phyloP scores from a whole-genome alignment of 2,113 vertebrate species.

The Callocephalon fimbriatum region DNA sequence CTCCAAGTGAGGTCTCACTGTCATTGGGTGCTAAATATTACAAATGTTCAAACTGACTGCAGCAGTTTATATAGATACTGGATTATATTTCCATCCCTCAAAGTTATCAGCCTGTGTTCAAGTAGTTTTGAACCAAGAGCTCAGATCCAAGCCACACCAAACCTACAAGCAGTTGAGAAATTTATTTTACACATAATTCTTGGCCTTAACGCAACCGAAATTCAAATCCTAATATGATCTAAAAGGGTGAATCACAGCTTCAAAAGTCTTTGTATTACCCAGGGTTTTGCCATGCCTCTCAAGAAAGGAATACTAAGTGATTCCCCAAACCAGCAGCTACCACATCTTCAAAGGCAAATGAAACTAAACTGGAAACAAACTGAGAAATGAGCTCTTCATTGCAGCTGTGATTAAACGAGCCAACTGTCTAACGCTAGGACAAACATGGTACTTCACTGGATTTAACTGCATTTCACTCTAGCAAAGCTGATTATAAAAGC shows the following conservation, averaged over 20 bases:
- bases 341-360: not conserved
- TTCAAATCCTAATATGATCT: not conserved
- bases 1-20: too few species aligned
- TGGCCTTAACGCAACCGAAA: not conserved
- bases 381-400: constrained; percentile 6
- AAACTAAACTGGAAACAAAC: constrained; percentile 6
- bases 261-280: not conserved
- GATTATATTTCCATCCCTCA: not conserved
- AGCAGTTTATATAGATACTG: not conserved
- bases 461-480: not conserved
- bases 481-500: constrained; percentile 22
- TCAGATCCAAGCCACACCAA: not conserved
- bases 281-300: not conserved
- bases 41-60: not conserved
- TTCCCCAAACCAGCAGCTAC: not conserved
- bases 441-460: not conserved
- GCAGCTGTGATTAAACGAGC: constrained; percentile 26
- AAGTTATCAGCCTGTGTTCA: not conserved
- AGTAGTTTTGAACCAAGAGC: not conserved
- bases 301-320: not conserved
- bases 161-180: not conserved
- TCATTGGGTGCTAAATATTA: not conserved
- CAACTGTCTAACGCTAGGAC: not conserved
- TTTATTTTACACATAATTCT: not conserved
- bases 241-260: constrained; percentile 5